Evolutionary conservation across 2,113 vertebrate genomes (phyloP).

Genomic region (Rhinichthys klamathensis): DNA sequence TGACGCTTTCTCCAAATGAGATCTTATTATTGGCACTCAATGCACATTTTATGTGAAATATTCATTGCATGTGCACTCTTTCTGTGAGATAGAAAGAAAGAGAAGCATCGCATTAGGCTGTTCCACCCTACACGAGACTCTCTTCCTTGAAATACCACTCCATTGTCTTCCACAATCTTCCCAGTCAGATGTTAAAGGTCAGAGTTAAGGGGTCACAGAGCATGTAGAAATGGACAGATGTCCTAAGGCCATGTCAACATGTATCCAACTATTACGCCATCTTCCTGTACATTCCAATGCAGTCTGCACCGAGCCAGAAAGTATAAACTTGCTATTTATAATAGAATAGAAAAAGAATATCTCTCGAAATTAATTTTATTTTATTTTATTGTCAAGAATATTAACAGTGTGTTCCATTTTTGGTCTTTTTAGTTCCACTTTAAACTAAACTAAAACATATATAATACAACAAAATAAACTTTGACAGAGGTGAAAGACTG

Average conservation of each 20-base stretch:
- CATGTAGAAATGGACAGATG: conserved; percentile 30
- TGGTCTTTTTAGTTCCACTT: neutral
- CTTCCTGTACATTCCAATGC: neutral
- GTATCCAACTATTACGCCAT: neutral
- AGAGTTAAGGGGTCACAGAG: conserved; percentile 38
- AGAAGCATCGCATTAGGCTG: neutral
- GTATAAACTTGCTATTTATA: neutral
- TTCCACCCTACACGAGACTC: neutral
- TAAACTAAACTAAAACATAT: neutral
- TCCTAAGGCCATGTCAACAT: neutral
- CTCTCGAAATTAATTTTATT: neutral
- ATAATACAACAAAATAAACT: neutral
- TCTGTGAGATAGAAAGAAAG: neutral
- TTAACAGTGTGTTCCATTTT: neutral
- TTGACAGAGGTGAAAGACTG: neutral
- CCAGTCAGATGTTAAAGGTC: conserved; percentile 29
- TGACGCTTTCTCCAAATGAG: neutral
- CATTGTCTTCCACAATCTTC: neutral
- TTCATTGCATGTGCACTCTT: neutral
- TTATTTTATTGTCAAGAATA: no score
- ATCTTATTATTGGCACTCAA: neutral
- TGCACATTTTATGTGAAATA: neutral
- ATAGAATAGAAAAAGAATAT: neutral
- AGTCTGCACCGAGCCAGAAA: neutral
- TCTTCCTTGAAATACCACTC: neutral